These are phyloP conservation scores for Macaca fascicularis DNA, from an alignment of 2,113 vertebrate species.

Conservation along the genomic window T2T-MFA8v1.1 NC_088377.1:122106501-122107000, in stretches of 20 bases:
- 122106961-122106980: not conserved
- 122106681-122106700: not conserved
- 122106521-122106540: not conserved
- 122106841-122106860: not conserved
- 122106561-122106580: not conserved
- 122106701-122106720: not conserved
- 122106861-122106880: not conserved
- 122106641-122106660: not conserved
- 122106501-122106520: conserved; percentile 19
- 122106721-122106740: not conserved
- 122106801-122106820: not conserved
- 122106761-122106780: not conserved
- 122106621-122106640: not conserved
- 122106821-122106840: not conserved
- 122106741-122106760: not conserved
- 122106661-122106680: not conserved
- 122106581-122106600: not conserved
- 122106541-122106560: not conserved
- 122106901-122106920: not conserved
- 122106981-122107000: not conserved
- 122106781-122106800: not conserved
- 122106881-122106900: not conserved
- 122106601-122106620: not conserved
- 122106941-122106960: not conserved
- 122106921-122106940: not conserved